Percentiles rank a stretch among this genome's conserved stretches.
Evolutionary conservation across 2,888 invertebrate species (phyloP).

Genomic region (Alsophila aescularia): DNA sequence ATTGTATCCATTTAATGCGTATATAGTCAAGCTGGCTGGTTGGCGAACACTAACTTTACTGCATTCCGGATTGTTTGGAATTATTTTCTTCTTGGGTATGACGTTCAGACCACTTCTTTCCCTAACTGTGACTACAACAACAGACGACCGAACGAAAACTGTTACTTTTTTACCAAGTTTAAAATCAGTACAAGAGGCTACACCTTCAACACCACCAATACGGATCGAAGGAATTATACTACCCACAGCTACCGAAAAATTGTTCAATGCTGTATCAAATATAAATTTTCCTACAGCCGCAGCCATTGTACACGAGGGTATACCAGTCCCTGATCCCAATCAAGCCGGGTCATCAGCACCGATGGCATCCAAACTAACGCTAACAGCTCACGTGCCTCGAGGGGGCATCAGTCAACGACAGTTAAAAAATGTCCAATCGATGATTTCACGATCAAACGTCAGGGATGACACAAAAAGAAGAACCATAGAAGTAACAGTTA

Average conservation of each 20-base stretch:
- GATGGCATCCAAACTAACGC: slow-evolving; percentile 56
- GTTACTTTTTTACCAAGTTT: slow-evolving; percentile 73
- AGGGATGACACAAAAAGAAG: slow-evolving; percentile 48
- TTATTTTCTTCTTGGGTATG: slow-evolving; percentile 67
- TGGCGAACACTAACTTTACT: slow-evolving; percentile 70
- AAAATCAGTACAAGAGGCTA: slow-evolving; percentile 48
- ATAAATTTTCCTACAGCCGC: slow-evolving; percentile 72
- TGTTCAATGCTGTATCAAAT: slow-evolving; percentile 54
- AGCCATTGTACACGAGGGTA: slow-evolving; percentile 57
- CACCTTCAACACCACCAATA: slow-evolving; percentile 43
- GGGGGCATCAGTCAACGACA: slow-evolving; percentile 64
- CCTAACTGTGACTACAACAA: slow-evolving; percentile 60
- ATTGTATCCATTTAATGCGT: slow-evolving; percentile 64
- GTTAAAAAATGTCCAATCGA: slow-evolving; percentile 67
- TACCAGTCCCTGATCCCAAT: slow-evolving; percentile 27
- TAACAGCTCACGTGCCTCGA: slow-evolving; percentile 60
- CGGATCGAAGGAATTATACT: slow-evolving; percentile 40
- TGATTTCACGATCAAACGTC: slow-evolving; percentile 59
- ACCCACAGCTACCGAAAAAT: slow-evolving; percentile 51
- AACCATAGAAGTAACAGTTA: slow-evolving; percentile 49
- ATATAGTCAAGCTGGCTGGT: slow-evolving; percentile 60
- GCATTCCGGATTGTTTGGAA: slow-evolving; percentile 67
- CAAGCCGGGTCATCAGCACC: slow-evolving; percentile 60
- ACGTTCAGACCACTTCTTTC: slow-evolving; percentile 67
- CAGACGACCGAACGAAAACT: slow-evolving; percentile 65